These are phyloP conservation scores for Prionailurus viverrinus DNA, from an alignment of 2,113 vertebrate species.

Conservation along the genomic window DNA sequence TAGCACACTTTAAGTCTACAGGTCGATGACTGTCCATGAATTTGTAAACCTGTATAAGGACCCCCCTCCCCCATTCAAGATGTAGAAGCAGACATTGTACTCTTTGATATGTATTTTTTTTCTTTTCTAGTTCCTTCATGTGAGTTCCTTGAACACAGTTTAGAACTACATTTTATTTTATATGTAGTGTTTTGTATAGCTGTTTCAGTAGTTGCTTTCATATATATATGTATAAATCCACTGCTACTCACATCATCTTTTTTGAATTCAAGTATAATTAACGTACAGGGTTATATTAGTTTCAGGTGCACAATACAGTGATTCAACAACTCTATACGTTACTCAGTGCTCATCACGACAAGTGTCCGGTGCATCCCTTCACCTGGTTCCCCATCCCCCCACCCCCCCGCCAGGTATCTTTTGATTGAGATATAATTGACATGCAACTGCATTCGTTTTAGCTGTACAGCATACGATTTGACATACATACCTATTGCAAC, in stretches of 20 bases:
- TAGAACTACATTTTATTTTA: neutral
- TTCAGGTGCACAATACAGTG: neutral
- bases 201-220: neutral
- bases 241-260: neutral
- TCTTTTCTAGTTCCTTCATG: neutral
- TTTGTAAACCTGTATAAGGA: neutral
- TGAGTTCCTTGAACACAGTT: neutral
- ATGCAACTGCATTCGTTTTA: neutral
- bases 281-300: neutral
- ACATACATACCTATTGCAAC: neutral
- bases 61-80: neutral
- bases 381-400: neutral
- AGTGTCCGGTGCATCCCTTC: neutral
- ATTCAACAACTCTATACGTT: neutral
- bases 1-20: neutral
- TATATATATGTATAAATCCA: neutral
- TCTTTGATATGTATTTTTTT: neutral
- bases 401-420: neutral
- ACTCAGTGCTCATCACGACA: neutral
- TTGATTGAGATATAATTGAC: neutral
- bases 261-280: neutral
- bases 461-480: neutral
- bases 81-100: neutral
- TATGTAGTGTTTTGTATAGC: neutral
- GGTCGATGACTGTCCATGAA: neutral